Evolutionary conservation across 2,888 invertebrate genomes (phyloP).

Genomic region (Drosophila antonietae): DNA sequence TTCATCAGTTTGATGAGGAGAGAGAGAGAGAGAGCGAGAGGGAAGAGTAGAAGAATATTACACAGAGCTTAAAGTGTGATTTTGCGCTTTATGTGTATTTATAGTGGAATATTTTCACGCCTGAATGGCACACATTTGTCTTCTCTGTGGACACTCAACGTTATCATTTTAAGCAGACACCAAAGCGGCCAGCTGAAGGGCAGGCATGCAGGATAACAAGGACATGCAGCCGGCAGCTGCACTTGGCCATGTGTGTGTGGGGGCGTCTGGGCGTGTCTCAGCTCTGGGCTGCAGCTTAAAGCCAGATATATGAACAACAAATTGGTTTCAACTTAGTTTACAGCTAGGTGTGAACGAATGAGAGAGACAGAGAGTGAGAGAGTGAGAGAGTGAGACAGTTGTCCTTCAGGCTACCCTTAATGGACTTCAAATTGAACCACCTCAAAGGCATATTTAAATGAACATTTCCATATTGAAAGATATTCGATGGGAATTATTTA

Average conservation of each 20-base stretch:
- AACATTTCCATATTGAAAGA: constrained; percentile 27
- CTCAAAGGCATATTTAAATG: constrained; percentile 13
- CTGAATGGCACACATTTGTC: constrained; percentile 78
- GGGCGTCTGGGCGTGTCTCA: constrained; percentile 16
- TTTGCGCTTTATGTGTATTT: constrained; percentile 60
- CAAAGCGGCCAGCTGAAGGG: constrained; percentile 34
- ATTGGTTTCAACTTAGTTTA: constrained; percentile 56
- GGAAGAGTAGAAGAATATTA: constrained; percentile 37
- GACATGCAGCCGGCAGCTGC: constrained; percentile 33
- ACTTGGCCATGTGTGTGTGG: background rate
- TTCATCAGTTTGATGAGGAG: constrained; percentile 42
- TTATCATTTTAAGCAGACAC: constrained; percentile 77
- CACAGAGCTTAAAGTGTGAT: constrained; percentile 56
- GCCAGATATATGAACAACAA: constrained; percentile 38
- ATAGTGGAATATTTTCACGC: constrained; percentile 79
- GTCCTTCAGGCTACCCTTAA: constrained; percentile 32
- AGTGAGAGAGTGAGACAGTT: background rate
- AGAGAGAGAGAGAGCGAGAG: constrained; percentile 4
- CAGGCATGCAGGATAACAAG: constrained; percentile 28
- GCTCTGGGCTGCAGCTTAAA: constrained; percentile 44
- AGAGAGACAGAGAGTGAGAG: background rate
- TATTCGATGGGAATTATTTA: constrained; percentile 66
- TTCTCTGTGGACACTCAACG: constrained; percentile 67
- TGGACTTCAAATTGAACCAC: constrained; percentile 34
- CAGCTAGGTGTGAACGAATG: constrained; percentile 58